Base-by-base conservation (phyloP, 2,113 vertebrate genomes). In the Columba livia region DNA sequence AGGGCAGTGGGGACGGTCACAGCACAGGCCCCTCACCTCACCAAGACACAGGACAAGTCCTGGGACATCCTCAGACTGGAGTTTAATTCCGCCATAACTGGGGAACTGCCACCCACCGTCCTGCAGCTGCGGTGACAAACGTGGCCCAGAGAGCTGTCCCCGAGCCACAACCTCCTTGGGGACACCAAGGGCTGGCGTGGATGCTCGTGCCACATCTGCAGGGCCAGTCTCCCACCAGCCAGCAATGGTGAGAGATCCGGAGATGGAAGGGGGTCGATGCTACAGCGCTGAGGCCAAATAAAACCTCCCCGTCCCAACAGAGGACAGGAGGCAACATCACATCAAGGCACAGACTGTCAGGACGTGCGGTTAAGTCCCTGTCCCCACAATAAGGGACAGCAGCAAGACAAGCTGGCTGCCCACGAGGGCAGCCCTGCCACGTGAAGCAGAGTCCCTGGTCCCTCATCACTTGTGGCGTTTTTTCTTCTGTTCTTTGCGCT, bases 401-500 rank as follows among this genome's bases (percentile, higher is more conserved):
- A 1, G 32, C 26, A 21, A 29, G 60, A 31, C 0, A 3, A 69
- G 42, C 14, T 0, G 1, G 48, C 28, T 24, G 36, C 44, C 72
- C 40, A 71, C 2, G 3, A 62, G 79, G 40, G 54, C 48, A 40
- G 70, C 11, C 16, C 36, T 40, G 80, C 47, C 47, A 47, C 1
- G 8, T 5, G n/a, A 3, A 14, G 53, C 21, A 0, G 7, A 69
- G 83, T 50, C 53, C 24, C 32, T 44, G 0, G 7, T 87, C n/a
- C 70, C 89, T 9, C 23, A 2, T 97, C 94, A 98, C 51, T 98
- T 98, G 23, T 62, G 95, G 56, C 31, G 93, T 74, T 96, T 98
- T 4, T 94, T 97, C 94, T 96, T 98, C 94, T 99, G 98, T 2
- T 99, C 98, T 70, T 98, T 99, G 38, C 97, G 97, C 56, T 99